Base-by-base conservation (phyloP, 2,888 invertebrate species). In the Saturnia pavonia region DNA sequence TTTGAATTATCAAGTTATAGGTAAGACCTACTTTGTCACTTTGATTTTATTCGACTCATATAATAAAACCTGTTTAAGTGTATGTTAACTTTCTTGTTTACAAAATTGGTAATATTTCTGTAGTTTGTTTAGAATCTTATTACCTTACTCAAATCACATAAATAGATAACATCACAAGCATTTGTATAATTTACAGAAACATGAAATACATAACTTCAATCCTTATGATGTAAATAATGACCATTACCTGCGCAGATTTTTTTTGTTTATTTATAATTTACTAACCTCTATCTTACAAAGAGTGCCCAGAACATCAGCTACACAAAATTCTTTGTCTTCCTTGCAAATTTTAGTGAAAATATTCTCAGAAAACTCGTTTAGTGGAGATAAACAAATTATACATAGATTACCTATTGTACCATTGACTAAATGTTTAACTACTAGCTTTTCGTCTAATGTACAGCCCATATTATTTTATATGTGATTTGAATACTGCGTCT, bases 261-360 rank as follows among this genome's bases (percentile, higher is more conserved):
- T 25, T 60, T 27, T 60, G 57, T 60, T 60, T 57, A 69, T 42
- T 22, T 67, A 66, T 68, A 57, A 69, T 19, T 27, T 40, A 73
- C 77, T 77, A 72, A 91, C 91, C 85, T 87, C 71, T 54, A 88
- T 75, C 69, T 85, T 75, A 74, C 86, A 88, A 65, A 93, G 71
- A 66, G 83, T 79, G 71, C 82, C 75, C 0, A 92, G 74, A 12
- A 90, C 82, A 78, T 91, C 88, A 34, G 91, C 91, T 70, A 91
- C 82, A 73, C 90, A 89, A 79, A 86, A 92, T 71, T 90, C 89
- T 25, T 81, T 77, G 25, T 86, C 85, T 70, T 84, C 85, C 75
- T 86, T 91, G 76, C 88, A 90, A 67, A 93, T 78, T 75, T 80
- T 85, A 0, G 92, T 91, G 70, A 88, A 90, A 70, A 91, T 83